Evolutionary conservation across 2,113 vertebrate genomes (phyloP).

Genomic region (Malurus elegans): DNA sequence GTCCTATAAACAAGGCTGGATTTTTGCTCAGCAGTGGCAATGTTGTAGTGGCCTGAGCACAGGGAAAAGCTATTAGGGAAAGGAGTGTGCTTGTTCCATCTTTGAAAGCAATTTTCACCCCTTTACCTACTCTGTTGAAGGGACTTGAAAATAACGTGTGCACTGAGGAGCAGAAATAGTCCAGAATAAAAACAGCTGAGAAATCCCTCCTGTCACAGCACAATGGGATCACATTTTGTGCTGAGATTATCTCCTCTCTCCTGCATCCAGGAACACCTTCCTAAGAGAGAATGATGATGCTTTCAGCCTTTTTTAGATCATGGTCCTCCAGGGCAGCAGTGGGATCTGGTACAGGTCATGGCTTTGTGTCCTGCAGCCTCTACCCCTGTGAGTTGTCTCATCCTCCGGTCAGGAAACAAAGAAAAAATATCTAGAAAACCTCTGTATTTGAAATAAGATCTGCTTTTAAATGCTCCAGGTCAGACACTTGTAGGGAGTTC

Average conservation of each 20-base stretch:
- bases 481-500: not conserved
- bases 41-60: not conserved
- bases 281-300: not conserved
- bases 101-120: conserved; percentile 33
- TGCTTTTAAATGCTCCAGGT: not conserved
- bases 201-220: not conserved
- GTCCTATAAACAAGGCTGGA: not conserved
- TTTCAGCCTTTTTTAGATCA: not conserved
- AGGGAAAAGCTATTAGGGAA: conserved; percentile 30
- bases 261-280: not conserved
- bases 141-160: not conserved
- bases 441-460: not conserved
- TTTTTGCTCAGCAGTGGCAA: conserved; percentile 36
- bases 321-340: not conserved
- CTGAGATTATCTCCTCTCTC: not conserved
- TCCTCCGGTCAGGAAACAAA: not conserved
- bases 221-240: not conserved
- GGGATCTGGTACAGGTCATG: not conserved
- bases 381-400: not conserved
- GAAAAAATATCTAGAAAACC: not conserved
- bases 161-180: conserved; percentile 23
- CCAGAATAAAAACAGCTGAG: not conserved
- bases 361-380: not conserved
- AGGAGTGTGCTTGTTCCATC: not conserved
- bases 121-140: conserved; percentile 18